Evolutionary conservation across 2,113 vertebrate species (phyloP).

Genomic region (Charina bottae): DNA sequence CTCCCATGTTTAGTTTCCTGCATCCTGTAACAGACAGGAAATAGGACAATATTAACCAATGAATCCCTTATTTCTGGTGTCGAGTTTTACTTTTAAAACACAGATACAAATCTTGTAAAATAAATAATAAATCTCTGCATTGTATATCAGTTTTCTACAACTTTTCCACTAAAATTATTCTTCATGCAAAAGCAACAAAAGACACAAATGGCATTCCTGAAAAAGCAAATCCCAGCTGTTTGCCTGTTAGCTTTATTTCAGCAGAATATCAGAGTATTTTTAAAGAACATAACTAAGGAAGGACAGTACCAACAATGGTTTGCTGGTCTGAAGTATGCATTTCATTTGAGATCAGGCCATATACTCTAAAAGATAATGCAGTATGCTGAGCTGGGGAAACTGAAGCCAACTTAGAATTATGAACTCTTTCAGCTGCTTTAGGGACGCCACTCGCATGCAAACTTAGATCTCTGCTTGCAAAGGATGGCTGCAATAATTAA

Average conservation of each 20-base stretch:
- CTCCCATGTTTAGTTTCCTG: constrained; percentile 45
- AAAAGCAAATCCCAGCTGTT: not conserved
- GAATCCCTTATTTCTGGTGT: accelerated
- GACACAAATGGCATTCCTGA: not conserved
- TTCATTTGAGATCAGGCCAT: not conserved
- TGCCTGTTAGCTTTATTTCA: not conserved
- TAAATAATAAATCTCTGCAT: not conserved
- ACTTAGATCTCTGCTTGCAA: not conserved
- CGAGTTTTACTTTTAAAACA: not conserved
- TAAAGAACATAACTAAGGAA: not conserved
- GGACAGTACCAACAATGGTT: not conserved
- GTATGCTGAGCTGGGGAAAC: not conserved
- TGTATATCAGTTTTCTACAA: not conserved
- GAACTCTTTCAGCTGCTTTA: not conserved
- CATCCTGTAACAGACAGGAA: constrained; percentile 68
- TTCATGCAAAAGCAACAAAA: not conserved
- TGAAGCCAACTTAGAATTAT: not conserved
- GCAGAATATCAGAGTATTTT: not conserved
- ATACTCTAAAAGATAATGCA: not conserved
- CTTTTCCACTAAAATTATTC: not conserved
- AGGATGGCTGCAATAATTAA: not conserved
- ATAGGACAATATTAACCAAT: not conserved
- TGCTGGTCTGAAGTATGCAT: not conserved
- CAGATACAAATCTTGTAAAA: not conserved
- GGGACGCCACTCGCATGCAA: not conserved